These are phyloP conservation scores for Cephus rjabovi DNA, from an alignment of 2,888 invertebrate genomes.

Conservation along the genomic window DNA sequence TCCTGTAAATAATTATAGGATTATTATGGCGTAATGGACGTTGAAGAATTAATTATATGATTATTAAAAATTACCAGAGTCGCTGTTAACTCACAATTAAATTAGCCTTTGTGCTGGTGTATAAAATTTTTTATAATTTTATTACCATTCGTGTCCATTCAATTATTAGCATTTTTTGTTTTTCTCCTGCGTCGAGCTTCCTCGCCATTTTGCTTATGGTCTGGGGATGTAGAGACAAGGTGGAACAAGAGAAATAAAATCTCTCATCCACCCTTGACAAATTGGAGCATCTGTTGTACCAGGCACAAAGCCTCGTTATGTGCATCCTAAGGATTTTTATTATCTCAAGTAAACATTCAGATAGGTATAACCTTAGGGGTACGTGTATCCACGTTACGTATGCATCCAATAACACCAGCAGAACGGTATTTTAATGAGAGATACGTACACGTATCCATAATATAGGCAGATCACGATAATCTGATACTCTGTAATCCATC, in stretches of 20 bases:
- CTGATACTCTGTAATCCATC: neutral
- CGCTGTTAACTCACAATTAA: neutral
- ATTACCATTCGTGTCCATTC: neutral
- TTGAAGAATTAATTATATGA: neutral
- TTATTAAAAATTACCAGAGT: neutral
- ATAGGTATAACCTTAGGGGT: neutral
- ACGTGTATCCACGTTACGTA: neutral
- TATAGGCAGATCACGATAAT: neutral
- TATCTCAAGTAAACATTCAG: neutral
- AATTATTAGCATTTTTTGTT: neutral
- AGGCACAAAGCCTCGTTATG: constrained; percentile 10
- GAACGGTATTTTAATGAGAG: neutral
- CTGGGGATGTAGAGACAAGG: neutral
- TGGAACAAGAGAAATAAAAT: constrained; percentile 26
- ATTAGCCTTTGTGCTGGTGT: neutral
- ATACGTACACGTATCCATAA: neutral
- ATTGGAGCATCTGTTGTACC: constrained; percentile 45
- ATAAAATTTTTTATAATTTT: neutral
- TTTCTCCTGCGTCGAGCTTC: neutral
- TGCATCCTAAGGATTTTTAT: neutral
- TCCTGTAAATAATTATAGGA: neutral
- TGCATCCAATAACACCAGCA: neutral
- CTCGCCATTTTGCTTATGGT: neutral
- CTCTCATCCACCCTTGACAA: constrained; percentile 47
- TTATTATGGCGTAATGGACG: neutral